Base-by-base conservation (phyloP, 2,888 invertebrate species). In the Tromatobia lineatoria region DNA sequence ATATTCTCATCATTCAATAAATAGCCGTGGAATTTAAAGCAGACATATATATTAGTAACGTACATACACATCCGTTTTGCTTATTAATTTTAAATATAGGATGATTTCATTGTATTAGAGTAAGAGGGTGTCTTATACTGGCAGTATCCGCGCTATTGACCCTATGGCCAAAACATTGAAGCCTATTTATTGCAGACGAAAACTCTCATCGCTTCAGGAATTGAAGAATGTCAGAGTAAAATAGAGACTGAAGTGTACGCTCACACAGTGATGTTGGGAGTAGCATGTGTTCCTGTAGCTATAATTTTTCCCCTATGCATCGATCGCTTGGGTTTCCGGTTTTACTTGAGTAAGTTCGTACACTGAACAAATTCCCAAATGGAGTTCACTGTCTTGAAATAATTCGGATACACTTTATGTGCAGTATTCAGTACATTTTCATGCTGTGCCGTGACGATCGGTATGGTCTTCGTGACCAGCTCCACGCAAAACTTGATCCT, bases 211-310 rank as follows among this genome's bases (percentile, higher is more conserved):
- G 3, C 61, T 70, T 47, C 38, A 50, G 13, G 66, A 45, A 6
- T 85, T 80, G 4, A 94, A 91, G 95, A 95, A 87, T 96, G 96
- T 91, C 94, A 95, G 64, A 95, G 95, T 90, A 95, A 94, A 69
- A 95, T 97, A 80, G 95, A 96, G 54, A 94, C 94, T 83, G 95
- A 95, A 76, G 97, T 97, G 8, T 97, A 96, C 92, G 94, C 96
- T 88, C 96, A 97, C 91, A 97, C 97, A 0, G 94, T 97, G 83
- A 96, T 97, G 80, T 96, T 97, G 88, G 97, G 97, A 69, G 94
- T 96, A 34, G 96, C 97, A 29, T 97, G 97, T 90, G 96, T 97
- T 75, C 97, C 97, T 0, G 96, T 96, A 0, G 97, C 97, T 67
- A 94, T 97, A 86, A 96, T 96, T 96, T 94, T 97, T 88, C 97